Base-by-base conservation (phyloP, 2,888 invertebrate genomes). In the Allacma fusca region DNA sequence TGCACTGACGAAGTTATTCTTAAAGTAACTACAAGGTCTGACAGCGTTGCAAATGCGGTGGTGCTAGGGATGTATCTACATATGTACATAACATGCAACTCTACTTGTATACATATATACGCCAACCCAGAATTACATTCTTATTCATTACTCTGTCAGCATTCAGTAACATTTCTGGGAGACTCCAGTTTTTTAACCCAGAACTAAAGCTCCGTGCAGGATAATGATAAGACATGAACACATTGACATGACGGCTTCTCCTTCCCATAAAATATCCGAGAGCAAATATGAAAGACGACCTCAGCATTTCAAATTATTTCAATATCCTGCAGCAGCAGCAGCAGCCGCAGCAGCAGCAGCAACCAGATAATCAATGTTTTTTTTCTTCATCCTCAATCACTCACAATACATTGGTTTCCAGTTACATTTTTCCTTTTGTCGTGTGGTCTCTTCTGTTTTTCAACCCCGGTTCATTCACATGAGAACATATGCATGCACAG, bases 281-380 rank as follows among this genome's bases (percentile, higher is more conserved):
- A 34, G 34, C 9, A 62, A 62, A 62, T 62, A 62, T 24, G 24
- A 21, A 21, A 24, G 24, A 21, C n/a, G 23, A 43, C 34, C 69
- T 40, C 23, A 13, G 69, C 69, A 69, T 40, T 69, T 23, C 13
- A 69, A 69, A 69, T 69, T 34, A 69, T 40, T 69, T 43, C 69
- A 69, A 69, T 69, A 69, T 43, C 40, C 62, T 21, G 24, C 21
- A 62, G 23, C 62, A 62, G 24, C 5, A 57, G 4, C 57, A 57
- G 13, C n/a, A 57, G n/a, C 62, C 7, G 24, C 21, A 62, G 23
- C 62, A 62, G 24, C 5, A 57, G 4, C 57, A 57, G 13, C 57
- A 21, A 57, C 57, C 57, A 57, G 23, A 57, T 21, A 57, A 62
- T 24, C 34, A 34, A 34, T 34, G 34, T 34, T 34, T 34, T 34